Evolutionary conservation across 1,140 invertebrate genomes (phyloP).

Genomic region (Halesus radiatus): DNA sequence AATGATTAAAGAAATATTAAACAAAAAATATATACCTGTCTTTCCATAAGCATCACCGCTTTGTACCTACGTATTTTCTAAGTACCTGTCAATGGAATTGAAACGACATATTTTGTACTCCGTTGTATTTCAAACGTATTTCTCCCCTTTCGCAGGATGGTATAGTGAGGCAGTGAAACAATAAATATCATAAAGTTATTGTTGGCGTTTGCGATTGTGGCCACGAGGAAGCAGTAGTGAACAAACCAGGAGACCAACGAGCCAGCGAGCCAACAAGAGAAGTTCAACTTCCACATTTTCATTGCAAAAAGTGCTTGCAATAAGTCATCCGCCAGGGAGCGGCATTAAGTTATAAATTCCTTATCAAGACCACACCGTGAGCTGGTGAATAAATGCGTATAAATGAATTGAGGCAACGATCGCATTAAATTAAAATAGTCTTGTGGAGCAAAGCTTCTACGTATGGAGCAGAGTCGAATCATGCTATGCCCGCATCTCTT

Average conservation of each 20-base stretch:
- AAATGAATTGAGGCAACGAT: conserved; percentile 44
- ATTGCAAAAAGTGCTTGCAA: conserved; percentile 27
- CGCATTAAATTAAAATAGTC: conserved; percentile 53
- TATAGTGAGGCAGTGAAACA: not conserved
- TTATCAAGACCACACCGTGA: conserved; percentile 54
- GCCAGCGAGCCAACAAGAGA: not conserved
- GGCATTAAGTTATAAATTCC: conserved; percentile 57
- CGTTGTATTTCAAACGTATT: no score
- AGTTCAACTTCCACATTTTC: conserved; percentile 24
- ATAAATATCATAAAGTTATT: conserved; percentile 28
- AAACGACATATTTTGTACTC: no score
- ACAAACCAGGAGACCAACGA: no score
- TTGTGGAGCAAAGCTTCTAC: conserved; percentile 49
- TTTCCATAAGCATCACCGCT: no score
- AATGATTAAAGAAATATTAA: no score
- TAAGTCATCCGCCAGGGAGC: conserved; percentile 30
- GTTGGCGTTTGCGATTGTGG: not conserved
- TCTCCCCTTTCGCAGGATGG: no score
- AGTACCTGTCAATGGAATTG: no score
- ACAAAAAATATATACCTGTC: no score
- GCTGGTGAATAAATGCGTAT: conserved; percentile 49
- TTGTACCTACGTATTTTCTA: no score
- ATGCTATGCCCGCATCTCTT: conserved; percentile 7
- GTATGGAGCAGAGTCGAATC: conserved; percentile 8
- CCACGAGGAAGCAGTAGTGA: not conserved